Conservation (phyloP, 2,113 vertebrate genomes). For the Oryzias celebensis region DNA sequence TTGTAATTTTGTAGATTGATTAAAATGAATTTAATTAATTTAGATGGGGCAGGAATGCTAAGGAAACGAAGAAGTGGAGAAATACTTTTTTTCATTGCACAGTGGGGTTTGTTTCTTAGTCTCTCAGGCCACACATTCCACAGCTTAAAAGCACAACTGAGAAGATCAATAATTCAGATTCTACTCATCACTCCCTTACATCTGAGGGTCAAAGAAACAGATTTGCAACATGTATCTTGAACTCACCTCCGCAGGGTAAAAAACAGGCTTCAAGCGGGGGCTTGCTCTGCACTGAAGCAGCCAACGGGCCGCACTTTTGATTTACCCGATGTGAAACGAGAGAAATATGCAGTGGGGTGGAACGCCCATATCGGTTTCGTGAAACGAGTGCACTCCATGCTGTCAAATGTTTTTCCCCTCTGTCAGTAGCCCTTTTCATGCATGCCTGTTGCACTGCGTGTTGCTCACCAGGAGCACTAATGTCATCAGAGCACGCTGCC, state of each 20-base stretch:
- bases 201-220: conserved; percentile 25
- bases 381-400: conserved; percentile 9
- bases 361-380: conserved; percentile 49
- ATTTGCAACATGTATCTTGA: conserved; percentile 28
- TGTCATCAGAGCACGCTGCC: too few relatives aligned
- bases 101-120: too few relatives aligned
- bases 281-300: conserved; percentile 46
- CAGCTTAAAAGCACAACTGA: conserved; percentile 33
- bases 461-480: not conserved
- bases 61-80: too few relatives aligned
- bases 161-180: conserved; percentile 35
- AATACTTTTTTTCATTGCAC: too few relatives aligned
- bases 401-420: conserved; percentile 10
- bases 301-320: conserved; percentile 50
- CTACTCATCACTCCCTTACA: conserved; percentile 20
- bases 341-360: conserved; percentile 53
- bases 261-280: conserved; percentile 52
- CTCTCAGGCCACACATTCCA: conserved; percentile 8
- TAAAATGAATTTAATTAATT: too few relatives aligned
- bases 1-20: too few relatives aligned
- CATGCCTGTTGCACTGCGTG: not conserved
- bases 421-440: not conserved
- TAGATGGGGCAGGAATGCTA: too few relatives aligned
- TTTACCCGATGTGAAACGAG: conserved; percentile 63
- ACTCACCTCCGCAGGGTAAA: conserved; percentile 13